Percentiles rank a stretch among this genome's conserved stretches.
Conservation (phyloP, 2,888 invertebrate genomes). For the Mechanitis mazaeus region DNA sequence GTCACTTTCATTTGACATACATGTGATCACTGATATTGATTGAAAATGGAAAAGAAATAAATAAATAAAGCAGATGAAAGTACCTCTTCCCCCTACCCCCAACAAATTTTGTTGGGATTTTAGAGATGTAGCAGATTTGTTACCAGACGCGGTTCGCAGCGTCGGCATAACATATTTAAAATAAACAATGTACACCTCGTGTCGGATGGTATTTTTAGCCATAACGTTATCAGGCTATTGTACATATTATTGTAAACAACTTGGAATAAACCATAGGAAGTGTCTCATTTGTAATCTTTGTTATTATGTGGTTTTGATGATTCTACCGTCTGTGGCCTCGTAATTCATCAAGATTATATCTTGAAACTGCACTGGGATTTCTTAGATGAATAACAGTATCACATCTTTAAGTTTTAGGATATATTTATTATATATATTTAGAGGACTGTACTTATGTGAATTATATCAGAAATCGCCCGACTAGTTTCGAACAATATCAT, state of each 20-base stretch:
- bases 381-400: too few species aligned
- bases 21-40: too few species aligned
- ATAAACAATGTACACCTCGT: constrained; percentile 26
- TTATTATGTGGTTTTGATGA: constrained; percentile 13
- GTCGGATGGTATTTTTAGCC: constrained; percentile 25
- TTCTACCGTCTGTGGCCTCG: constrained; percentile 3
- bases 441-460: constrained; percentile 5
- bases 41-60: too few species aligned
- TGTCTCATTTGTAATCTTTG: constrained; percentile 12
- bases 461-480: too few species aligned
- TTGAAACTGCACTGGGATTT: too few species aligned
- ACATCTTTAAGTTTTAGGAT: too few species aligned
- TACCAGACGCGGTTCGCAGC: neutral
- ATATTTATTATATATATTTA: neutral
- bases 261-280: constrained; percentile 24
- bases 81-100: too few species aligned
- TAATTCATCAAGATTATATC: neutral
- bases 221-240: constrained; percentile 28
- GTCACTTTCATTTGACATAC: too few species aligned
- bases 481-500: too few species aligned
- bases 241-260: constrained; percentile 20
- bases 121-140: neutral
- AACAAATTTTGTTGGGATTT: too few species aligned
- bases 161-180: constrained; percentile 17
- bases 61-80: too few species aligned